A percentile compares a stretch with the other conserved stretches of the same genome.
Evolutionary conservation across 2,888 invertebrate species (phyloP).

Genomic region (Cephus rjabovi): DNA sequence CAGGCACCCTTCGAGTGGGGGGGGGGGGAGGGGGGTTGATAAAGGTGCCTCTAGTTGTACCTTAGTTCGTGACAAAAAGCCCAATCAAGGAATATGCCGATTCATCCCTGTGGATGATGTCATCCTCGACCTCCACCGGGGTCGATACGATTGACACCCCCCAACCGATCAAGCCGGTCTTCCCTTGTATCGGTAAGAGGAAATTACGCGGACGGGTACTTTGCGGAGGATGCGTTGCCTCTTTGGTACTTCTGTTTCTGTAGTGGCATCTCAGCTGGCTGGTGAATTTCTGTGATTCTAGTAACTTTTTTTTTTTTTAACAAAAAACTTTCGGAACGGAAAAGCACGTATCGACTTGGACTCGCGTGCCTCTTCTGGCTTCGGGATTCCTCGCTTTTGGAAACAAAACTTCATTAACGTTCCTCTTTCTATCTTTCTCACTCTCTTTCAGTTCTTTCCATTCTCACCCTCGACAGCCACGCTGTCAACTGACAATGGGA

Average conservation of each 20-base stretch:
- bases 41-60: background rate
- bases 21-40: too few relatives aligned
- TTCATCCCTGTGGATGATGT: background rate
- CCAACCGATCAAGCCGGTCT: too few relatives aligned
- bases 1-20: background rate
- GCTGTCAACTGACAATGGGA: conserved; percentile 42
- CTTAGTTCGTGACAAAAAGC: background rate
- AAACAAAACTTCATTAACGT: conserved; percentile 53
- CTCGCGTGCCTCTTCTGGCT: conserved; percentile 9
- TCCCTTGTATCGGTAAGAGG: too few relatives aligned
- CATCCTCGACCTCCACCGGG: background rate
- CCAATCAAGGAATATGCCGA: conserved; percentile 1
- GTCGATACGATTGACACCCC: background rate
- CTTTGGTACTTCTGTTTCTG: too few relatives aligned
- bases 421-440: background rate
- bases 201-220: too few relatives aligned
- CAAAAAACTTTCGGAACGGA: too few relatives aligned
- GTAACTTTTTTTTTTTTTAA: too few relatives aligned
- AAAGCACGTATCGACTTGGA: too few relatives aligned
- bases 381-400: conserved; percentile 36
- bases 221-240: too few relatives aligned
- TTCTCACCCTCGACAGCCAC: conserved; percentile 27
- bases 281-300: too few relatives aligned
- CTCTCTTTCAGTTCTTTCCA: too few relatives aligned
- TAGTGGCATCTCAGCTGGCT: too few relatives aligned